These are phyloP conservation scores for Protaetia brevitarsis DNA, from an alignment of 1,140 invertebrate species.

Conservation along the genomic window DNA sequence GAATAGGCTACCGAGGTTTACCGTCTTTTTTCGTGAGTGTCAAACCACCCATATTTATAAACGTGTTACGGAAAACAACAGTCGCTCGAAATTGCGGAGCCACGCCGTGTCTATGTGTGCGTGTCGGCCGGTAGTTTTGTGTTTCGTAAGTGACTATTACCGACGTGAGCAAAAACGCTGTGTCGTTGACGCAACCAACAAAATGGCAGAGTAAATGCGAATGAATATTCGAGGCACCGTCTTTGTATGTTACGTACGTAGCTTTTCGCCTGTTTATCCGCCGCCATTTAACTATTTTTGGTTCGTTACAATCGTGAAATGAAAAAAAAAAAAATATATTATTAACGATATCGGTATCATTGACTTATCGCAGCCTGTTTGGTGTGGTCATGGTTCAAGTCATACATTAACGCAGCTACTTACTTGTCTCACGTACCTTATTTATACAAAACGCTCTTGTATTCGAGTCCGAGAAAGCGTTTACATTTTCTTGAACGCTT, in stretches of 20 bases:
- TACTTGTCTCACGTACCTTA: too few relatives aligned
- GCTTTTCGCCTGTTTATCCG: background rate
- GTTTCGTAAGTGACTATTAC: conserved; percentile 2
- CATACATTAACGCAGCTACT: too few relatives aligned
- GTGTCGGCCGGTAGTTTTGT: conserved; percentile 10
- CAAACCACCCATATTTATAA: conserved; percentile 14
- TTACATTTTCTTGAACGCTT: too few relatives aligned
- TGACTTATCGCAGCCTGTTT: too few relatives aligned
- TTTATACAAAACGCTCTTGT: too few relatives aligned
- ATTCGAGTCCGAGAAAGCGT: too few relatives aligned
- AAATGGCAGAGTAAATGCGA: conserved; percentile 1
- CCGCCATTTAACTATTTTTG: conserved; percentile 1
- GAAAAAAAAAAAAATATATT: too few relatives aligned
- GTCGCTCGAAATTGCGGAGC: conserved; percentile 9
- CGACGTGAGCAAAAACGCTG: background rate
- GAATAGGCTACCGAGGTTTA: conserved; percentile 8
- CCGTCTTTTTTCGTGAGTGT: conserved; percentile 15
- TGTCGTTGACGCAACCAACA: background rate
- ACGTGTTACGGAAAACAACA: conserved; percentile 16
- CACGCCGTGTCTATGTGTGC: conserved; percentile 9
- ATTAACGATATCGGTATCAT: too few relatives aligned
- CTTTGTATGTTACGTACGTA: background rate
- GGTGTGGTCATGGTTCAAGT: too few relatives aligned
- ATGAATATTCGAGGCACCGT: conserved; percentile 4
- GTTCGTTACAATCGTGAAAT: background rate